phyloP scores from a whole-genome alignment of 2,113 vertebrate genomes.

The Circaetus cinerascens region DNA sequence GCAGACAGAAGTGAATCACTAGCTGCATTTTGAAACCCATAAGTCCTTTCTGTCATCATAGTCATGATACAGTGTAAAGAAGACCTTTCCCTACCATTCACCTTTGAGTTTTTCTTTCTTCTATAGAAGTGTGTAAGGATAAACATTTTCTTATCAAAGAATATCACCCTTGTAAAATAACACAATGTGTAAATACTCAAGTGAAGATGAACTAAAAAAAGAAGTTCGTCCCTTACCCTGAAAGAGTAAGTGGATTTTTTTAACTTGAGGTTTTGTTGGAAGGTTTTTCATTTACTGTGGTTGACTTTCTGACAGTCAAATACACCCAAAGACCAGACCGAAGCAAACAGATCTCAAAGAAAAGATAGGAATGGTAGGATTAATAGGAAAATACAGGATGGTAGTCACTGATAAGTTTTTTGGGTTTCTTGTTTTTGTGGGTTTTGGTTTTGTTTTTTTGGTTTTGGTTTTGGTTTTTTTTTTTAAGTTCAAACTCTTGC shows the following conservation, averaged over 20 bases:
- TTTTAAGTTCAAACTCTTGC: neutral
- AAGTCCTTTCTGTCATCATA: neutral
- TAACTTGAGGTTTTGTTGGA: neutral
- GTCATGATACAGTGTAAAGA: neutral
- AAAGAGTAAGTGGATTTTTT: neutral
- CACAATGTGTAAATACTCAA: neutral
- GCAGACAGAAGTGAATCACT: neutral
- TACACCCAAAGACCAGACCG: neutral
- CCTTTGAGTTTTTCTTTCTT: neutral
- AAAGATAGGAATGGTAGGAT: neutral
- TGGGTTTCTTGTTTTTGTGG: accelerated
- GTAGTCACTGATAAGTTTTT: neutral
- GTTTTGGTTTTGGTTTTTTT: too few species aligned
- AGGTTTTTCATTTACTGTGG: neutral
- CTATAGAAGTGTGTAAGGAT: neutral
- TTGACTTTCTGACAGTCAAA: neutral
- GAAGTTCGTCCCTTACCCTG: neutral
- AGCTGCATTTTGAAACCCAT: neutral
- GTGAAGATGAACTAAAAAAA: neutral
- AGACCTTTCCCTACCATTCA: neutral
- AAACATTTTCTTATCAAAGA: neutral
- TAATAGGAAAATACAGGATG: neutral
- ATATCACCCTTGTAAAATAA: neutral
- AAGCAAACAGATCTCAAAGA: neutral
- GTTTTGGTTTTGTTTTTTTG: neutral